phyloP scores from a whole-genome alignment of 2,797 vertebrate genomes.

The Pogoniulus pusillus region DNA sequence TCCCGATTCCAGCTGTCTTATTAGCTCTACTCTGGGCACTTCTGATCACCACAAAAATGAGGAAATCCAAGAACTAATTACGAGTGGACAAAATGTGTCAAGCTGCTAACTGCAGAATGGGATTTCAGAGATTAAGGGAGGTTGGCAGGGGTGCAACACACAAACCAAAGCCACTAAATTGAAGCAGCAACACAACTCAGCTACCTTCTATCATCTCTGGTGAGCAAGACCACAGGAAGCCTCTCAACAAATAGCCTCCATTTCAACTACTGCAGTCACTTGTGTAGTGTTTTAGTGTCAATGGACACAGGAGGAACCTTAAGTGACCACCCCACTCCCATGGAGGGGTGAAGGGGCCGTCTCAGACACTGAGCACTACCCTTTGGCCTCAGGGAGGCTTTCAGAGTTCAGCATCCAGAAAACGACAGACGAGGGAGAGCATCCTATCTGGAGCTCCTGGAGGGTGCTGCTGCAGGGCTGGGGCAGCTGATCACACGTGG shows the following conservation, averaged over 20 bases:
- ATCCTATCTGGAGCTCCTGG: neutral
- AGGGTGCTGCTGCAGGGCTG: neutral
- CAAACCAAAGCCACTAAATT: neutral
- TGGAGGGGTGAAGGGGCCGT: neutral
- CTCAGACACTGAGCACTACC: neutral
- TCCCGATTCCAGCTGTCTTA: slow-evolving; percentile 13
- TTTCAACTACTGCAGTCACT: neutral
- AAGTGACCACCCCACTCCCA: neutral
- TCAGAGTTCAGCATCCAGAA: neutral
- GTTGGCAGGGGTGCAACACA: neutral
- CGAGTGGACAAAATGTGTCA: neutral
- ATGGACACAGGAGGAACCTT: neutral
- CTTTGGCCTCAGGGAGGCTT: neutral
- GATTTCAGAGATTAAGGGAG: neutral
- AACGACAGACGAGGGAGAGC: neutral
- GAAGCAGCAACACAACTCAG: neutral
- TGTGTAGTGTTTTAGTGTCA: neutral
- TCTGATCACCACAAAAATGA: slow-evolving; percentile 36
- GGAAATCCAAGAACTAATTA: slow-evolving; percentile 51
- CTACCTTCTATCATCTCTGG: neutral
- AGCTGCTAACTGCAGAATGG: neutral
- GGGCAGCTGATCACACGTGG: neutral
- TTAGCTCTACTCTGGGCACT: slow-evolving; percentile 40
- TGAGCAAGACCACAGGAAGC: rapidly evolving
- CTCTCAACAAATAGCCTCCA: neutral